phyloP scores from a whole-genome alignment of 1,140 invertebrate species.

The Megalopta genalis region DNA sequence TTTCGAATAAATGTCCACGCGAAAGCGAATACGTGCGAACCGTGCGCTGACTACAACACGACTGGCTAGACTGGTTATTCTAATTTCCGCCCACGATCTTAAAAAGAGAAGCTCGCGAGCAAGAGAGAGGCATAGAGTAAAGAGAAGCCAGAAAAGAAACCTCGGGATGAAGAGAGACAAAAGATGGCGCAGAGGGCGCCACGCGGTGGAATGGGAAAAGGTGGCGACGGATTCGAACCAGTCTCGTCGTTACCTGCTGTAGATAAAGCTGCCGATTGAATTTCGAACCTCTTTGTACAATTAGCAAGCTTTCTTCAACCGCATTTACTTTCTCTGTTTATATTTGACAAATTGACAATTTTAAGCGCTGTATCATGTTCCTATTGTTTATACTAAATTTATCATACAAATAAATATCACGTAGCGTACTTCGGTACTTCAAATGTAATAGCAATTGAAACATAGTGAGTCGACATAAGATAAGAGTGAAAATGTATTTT shows the following conservation, averaged over 20 bases:
- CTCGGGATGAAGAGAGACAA: slow-evolving; percentile 38
- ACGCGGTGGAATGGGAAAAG: slow-evolving; percentile 21
- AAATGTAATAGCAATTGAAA: no score
- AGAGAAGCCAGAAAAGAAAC: slow-evolving; percentile 27
- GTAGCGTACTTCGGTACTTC: no score
- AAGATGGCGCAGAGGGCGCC: slow-evolving; percentile 37
- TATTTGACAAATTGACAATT: no score
- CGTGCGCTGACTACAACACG: slow-evolving; percentile 51
- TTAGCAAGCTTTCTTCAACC: no score
- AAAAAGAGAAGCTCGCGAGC: slow-evolving; percentile 21
- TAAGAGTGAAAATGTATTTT: neutral
- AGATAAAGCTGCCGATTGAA: no score
- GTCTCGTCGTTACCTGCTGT: neutral
- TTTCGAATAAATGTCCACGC: slow-evolving; percentile 9
- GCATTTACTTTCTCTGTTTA: no score
- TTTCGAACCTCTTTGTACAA: no score
- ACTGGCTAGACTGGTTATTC: slow-evolving; percentile 70
- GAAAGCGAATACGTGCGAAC: neutral
- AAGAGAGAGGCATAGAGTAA: slow-evolving; percentile 6
- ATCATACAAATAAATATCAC: no score
- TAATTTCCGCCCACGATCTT: slow-evolving; percentile 71
- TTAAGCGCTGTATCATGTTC: no score
- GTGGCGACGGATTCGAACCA: slow-evolving; percentile 17
- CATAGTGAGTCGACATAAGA: no score
- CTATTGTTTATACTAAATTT: no score